Base-by-base conservation (phyloP, 2,888 invertebrate species). In the Willowsia nigromaculata region DNA sequence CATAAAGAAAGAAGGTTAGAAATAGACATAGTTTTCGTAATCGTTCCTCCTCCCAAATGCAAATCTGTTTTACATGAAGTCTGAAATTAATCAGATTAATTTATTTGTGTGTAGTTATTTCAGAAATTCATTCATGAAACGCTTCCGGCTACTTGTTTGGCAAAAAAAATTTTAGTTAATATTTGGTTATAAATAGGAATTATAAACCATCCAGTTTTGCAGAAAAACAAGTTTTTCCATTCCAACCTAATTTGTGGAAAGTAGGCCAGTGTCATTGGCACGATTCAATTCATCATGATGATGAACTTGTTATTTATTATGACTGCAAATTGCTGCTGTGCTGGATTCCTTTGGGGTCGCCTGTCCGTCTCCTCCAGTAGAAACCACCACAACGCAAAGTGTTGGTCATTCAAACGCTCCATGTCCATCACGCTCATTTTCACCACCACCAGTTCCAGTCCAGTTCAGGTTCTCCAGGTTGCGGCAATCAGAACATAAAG, bases 381-480 rank as follows among this genome's bases (percentile, higher is more conserved):
- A n/a, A 7, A 71, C 40, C 13, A 30, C 37, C 18, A 68, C 18
- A 27, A 30, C 15, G n/a, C 56, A 33, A 56, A 13, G 56, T 22
- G 18, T 47, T 47, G 74, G 74, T 74, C 74, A 74, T 43, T 71
- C 2, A 22, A 71, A 71, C 11, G 65, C 30, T 33, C n/a, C n/a
- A 27, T 33, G 30, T n/a, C 15, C 33, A 56, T 80, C 56, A 25
- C 56, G 11, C 15, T 53, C 53, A 37, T 59, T 40, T 15, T 59
- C 37, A 30, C 56, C 40, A n/a, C 22, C n/a, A 25, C 40, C 71
- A 74, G 74, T 56, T 56, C 78, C 78, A 74, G 65, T 40, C 76
- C 50, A 71, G 65, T 71, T 43, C 71, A 40, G 43, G 25, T 78
- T 53, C 33, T 78, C 78, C 78, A 78, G 56, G 33, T 78, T 56